A percentile compares a stretch with the other conserved stretches of the same genome.
Evolutionary conservation across 2,888 invertebrate genomes (phyloP).

Genomic region (Brachyptera putata): DNA sequence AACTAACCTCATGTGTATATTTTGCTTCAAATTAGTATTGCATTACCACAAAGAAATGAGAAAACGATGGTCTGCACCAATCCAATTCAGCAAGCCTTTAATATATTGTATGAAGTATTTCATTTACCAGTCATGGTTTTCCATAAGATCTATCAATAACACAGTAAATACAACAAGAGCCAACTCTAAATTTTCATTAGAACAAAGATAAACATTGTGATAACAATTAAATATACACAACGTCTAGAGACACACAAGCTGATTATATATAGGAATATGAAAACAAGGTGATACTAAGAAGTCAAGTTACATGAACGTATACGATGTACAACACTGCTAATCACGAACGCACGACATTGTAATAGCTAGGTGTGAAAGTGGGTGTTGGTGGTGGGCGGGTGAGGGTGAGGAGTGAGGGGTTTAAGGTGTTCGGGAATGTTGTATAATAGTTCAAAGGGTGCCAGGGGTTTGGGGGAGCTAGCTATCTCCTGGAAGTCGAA

Average conservation of each 20-base stretch:
- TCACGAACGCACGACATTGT: constrained; percentile 31
- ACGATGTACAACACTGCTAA: neutral
- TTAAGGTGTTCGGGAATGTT: neutral
- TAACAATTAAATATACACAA: constrained; percentile 40
- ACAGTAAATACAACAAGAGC: constrained; percentile 20
- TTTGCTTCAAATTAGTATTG: too few species aligned
- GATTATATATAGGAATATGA: neutral
- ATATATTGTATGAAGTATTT: too few species aligned
- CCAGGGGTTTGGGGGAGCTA: constrained; percentile 46
- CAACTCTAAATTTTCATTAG: constrained; percentile 18
- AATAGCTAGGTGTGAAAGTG: constrained; percentile 31
- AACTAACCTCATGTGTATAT: too few species aligned
- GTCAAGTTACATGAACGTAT: constrained; percentile 2
- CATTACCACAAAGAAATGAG: too few species aligned
- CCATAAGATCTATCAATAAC: neutral
- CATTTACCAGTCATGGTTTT: neutral
- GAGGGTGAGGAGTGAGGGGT: neutral
- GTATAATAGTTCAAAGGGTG: constrained; percentile 32
- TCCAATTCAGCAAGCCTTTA: too few species aligned
- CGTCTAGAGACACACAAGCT: constrained; percentile 48
- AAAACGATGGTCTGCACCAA: too few species aligned
- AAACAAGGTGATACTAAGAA: too few species aligned
- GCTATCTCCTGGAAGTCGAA: constrained; percentile 56
- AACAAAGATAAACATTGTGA: constrained; percentile 22
- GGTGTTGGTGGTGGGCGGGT: constrained; percentile 6